Base-by-base conservation (phyloP, 2,113 vertebrate genomes). In the Percina caprodes region DNA sequence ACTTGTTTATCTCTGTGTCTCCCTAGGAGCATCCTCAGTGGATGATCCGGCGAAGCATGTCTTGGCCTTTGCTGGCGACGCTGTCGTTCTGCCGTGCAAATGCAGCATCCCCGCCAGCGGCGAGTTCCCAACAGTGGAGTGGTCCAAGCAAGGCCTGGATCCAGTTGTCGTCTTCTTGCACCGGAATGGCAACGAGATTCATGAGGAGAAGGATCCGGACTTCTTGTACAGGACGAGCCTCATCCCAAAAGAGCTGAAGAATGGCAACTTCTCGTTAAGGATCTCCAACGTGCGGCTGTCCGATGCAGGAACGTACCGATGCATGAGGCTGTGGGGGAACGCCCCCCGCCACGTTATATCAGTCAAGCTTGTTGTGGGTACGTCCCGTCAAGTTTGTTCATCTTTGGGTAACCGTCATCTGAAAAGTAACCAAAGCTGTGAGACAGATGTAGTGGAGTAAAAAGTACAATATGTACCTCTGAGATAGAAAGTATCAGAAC, bases 301-400 rank as follows among this genome's bases (percentile, higher is more conserved):
- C 0, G 88, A 90, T 19, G 6, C 66, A 0, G 88, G 88, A 6
- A 58, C 0, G 1, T 90, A 86, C 58, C 0, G 0, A 0, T 90
- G 88, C 33, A 24, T 23, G 61, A 55, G 0, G 16, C 51, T 88
- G 3, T 59, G 19, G 59, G 24, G 2, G 2, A 3, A 59, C 0
- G 6, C 0, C 0, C 2, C 0, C 0, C 0, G 0, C n/a, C 30
- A 66, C 1, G 6, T 9, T 1, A 65, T 69, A 0, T 11, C 0
- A 0, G 12, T 87, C 51, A 26, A 61, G 24, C 83, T 90, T 0
- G 0, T 4, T 30, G 85, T 90, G 3, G 80, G 88, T 90, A 48
- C 1, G 84, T 82, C 3, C 0, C 0, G 30, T 12, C 18, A 7
- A 0, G 11, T 24, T 26, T 15, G 3, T 42, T 9, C 10, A 42